Evolutionary conservation across 2,888 invertebrate species (phyloP).

Genomic region (Microplitis manilae): DNA sequence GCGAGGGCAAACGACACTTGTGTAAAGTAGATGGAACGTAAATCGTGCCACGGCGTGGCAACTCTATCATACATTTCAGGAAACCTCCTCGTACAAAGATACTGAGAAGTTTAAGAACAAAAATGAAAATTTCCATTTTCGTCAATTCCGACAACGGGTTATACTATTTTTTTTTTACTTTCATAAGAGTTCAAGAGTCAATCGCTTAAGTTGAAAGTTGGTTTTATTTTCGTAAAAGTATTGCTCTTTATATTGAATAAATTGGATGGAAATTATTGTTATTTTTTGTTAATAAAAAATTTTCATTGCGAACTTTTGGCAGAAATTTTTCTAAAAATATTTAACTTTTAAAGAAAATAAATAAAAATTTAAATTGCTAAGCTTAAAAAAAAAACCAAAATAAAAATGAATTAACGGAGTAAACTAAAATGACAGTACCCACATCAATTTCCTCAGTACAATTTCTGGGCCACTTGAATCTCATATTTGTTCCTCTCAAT

Average conservation of each 20-base stretch:
- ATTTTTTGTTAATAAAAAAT: not conserved
- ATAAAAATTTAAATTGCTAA: not conserved
- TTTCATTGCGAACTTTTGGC: not conserved
- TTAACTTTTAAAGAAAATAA: no score
- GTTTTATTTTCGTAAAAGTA: not conserved
- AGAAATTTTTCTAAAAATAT: no score
- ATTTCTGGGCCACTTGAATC: slow-evolving; percentile 32
- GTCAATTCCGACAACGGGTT: not conserved
- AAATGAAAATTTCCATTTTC: not conserved
- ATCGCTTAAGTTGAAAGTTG: not conserved
- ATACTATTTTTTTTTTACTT: not conserved
- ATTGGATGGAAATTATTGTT: not conserved
- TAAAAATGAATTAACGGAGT: not conserved
- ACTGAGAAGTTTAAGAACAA: not conserved
- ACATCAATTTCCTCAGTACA: slow-evolving; percentile 32
- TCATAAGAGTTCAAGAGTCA: not conserved
- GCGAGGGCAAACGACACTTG: slow-evolving; percentile 20
- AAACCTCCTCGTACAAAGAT: not conserved
- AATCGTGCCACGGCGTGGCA: not conserved
- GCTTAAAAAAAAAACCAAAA: not conserved
- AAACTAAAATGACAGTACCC: slow-evolving; percentile 11
- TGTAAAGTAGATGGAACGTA: slow-evolving; percentile 22
- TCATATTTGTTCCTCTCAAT: slow-evolving; percentile 35
- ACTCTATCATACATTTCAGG: not conserved
- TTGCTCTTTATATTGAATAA: not conserved